A percentile compares a stretch with the other conserved stretches of the same genome.
phyloP scores from a whole-genome alignment of 2,888 invertebrate species.

The Tenthredo amoena region DNA sequence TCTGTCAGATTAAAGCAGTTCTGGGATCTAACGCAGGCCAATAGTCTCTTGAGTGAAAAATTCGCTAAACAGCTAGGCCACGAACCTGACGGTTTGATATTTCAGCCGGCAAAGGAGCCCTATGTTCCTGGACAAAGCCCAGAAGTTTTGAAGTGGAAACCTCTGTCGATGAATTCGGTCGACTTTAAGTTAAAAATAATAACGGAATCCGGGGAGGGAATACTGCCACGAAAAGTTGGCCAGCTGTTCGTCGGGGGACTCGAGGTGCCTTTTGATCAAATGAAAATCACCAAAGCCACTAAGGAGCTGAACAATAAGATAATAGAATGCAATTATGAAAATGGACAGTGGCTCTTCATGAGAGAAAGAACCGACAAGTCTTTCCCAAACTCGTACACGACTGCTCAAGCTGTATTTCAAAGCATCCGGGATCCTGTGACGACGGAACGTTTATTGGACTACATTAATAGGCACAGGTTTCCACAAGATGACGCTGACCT shows the following conservation, averaged over 20 bases:
- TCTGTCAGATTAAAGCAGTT: constrained; percentile 95
- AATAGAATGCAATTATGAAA: constrained; percentile 94
- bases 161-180: constrained; percentile 94
- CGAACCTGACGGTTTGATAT: constrained; percentile 98
- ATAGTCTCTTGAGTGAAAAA: constrained; percentile 87
- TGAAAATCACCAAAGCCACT: constrained; percentile 89
- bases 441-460: constrained; percentile 88
- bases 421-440: constrained; percentile 93
- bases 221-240: constrained; percentile 85
- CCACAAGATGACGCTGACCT: constrained; percentile 82
- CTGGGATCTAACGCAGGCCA: constrained; percentile 89
- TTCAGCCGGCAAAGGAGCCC: constrained; percentile 94
- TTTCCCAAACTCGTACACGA: constrained; percentile 93
- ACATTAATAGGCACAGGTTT: constrained; percentile 84
- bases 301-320: constrained; percentile 94
- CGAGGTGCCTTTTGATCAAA: constrained; percentile 84
- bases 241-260: constrained; percentile 89
- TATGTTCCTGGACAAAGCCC: constrained; percentile 91
- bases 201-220: constrained; percentile 85
- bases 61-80: constrained; percentile 93
- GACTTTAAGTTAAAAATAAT: constrained; percentile 95
- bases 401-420: constrained; percentile 92
- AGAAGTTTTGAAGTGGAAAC: constrained; percentile 98
- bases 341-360: constrained; percentile 94
- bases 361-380: constrained; percentile 98